Evolutionary conservation across 2,113 vertebrate species (phyloP), one percentile per base, ranked within the genome.

Genomic region (Prochilodus magdalenae): DNA sequence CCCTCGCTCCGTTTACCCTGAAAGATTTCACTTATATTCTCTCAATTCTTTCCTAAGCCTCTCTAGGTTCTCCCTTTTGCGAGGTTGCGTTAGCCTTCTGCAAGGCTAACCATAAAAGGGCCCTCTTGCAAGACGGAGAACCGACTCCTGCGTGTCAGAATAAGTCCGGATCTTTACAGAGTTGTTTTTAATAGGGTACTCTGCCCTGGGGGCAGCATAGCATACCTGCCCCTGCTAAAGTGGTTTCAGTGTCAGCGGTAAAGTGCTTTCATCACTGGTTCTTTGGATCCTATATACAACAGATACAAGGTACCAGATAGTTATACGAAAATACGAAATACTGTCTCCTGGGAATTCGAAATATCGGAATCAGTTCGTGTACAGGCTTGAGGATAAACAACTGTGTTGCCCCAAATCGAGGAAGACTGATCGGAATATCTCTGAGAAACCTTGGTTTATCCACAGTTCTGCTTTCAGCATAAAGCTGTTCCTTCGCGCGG

Each of bases 401-500:
- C 55, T 63, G 12, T 29, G 1, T 69, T 65, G 12, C 70, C 75
- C 49, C 36, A 67, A 47, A 60, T 57, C 18, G 12, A 44, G 76
- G 82, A 83, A 83, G 82, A 83, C 82, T 29, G 80, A 49, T 62
- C 62, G 27, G 29, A 27, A n/a, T 51, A 55, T 6, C 4, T 26
- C 51, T 70, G 80, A 73, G 36, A 82, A 62, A 70, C 33, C 33
- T 70, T 44, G 33, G 40, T 20, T 70, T n/a, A 22, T 78, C 47
- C 40, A 15, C 22, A 24, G 51, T 70, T 69, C 59, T 5, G 33
- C 75, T 80, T 77, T 81, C 27, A 63, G 29, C 55, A 91, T 89
- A 90, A 92, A 91, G 84, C 83, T 91, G 88, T 88, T 90, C 88
- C 70, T 91, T 84, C n/a, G 88, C 89, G 87, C 89, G 87, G 86